These are phyloP conservation scores for Aplocera efformata DNA, from an alignment of 2,888 invertebrate species.

Conservation along the genomic window DNA sequence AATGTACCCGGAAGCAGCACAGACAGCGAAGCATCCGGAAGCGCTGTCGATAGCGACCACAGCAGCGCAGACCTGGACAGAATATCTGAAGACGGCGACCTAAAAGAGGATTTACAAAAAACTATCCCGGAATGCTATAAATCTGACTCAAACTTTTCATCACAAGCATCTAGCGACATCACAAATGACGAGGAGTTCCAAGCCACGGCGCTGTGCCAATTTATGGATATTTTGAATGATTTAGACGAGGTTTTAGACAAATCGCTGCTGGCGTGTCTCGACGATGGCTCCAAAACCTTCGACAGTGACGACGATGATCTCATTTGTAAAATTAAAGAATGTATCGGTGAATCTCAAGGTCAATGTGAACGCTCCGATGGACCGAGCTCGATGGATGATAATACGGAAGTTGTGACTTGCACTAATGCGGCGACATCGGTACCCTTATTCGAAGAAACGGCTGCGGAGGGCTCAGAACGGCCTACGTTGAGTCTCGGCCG, in stretches of 20 bases:
- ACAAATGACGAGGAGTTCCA: slow-evolving; percentile 74
- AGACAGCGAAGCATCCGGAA: slow-evolving; percentile 63
- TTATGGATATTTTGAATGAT: slow-evolving; percentile 79
- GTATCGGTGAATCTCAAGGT: slow-evolving; percentile 49
- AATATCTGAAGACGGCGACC: slow-evolving; percentile 63
- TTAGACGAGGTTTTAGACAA: slow-evolving; percentile 81
- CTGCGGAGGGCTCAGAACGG: slow-evolving; percentile 42
- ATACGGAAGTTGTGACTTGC: slow-evolving; percentile 60
- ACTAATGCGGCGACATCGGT: slow-evolving; percentile 40
- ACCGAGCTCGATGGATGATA: slow-evolving; percentile 60
- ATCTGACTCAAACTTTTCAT: slow-evolving; percentile 69
- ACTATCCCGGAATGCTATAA: slow-evolving; percentile 71
- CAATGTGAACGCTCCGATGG: slow-evolving; percentile 43
- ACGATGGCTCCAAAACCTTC: slow-evolving; percentile 55
- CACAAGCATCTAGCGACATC: slow-evolving; percentile 61
- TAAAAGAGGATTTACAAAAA: slow-evolving; percentile 69
- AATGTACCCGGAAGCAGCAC: slow-evolving; percentile 57
- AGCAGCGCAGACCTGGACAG: slow-evolving; percentile 55
- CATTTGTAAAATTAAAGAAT: slow-evolving; percentile 68
- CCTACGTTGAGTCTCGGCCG: slow-evolving; percentile 47
- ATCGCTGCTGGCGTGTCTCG: slow-evolving; percentile 68
- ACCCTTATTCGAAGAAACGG: slow-evolving; percentile 38
- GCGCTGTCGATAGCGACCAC: slow-evolving; percentile 50
- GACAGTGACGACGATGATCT: slow-evolving; percentile 74
- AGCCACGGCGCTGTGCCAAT: slow-evolving; percentile 71